These are phyloP conservation scores for Oasisia sp. DNA, from an alignment of 2,888 invertebrate genomes.

Conservation along the genomic window DNA sequence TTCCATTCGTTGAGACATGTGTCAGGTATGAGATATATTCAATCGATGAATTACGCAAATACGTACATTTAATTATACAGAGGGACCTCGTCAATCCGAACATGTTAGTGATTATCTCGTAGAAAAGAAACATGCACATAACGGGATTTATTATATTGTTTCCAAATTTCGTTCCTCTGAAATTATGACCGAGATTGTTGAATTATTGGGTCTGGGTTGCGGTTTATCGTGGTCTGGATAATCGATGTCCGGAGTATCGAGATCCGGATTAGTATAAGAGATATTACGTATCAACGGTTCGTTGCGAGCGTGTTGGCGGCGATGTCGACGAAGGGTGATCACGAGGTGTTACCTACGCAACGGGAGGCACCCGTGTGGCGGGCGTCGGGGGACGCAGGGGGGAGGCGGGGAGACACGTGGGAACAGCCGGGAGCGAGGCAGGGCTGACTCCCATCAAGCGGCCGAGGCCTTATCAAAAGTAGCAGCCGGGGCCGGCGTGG, in stretches of 20 bases:
- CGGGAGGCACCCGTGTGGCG: background rate
- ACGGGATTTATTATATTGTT: too few relatives aligned
- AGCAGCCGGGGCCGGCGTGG: conserved; percentile 6
- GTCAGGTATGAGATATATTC: too few relatives aligned
- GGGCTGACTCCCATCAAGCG: conserved; percentile 17
- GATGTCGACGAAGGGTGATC: background rate
- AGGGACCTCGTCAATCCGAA: too few relatives aligned
- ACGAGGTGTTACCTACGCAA: background rate
- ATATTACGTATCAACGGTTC: background rate
- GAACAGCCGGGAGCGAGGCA: background rate
- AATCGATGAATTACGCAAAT: too few relatives aligned
- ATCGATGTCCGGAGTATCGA: background rate
- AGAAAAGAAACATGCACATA: too few relatives aligned
- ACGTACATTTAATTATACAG: too few relatives aligned
- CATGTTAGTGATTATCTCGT: too few relatives aligned
- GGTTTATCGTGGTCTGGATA: too few relatives aligned
- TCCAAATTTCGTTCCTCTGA: too few relatives aligned
- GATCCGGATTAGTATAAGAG: background rate
- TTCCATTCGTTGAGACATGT: too few relatives aligned
- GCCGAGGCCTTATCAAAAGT: conserved; percentile 2
- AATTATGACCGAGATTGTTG: too few relatives aligned
- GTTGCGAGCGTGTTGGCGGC: background rate
- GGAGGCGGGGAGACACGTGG: background rate
- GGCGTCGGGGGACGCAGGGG: background rate
- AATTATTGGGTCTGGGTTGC: too few relatives aligned